Evolutionary conservation across 1,140 invertebrate genomes (phyloP), one percentile per base, ranked within the genome.

Genomic region (Lepidurus arcticus): DNA sequence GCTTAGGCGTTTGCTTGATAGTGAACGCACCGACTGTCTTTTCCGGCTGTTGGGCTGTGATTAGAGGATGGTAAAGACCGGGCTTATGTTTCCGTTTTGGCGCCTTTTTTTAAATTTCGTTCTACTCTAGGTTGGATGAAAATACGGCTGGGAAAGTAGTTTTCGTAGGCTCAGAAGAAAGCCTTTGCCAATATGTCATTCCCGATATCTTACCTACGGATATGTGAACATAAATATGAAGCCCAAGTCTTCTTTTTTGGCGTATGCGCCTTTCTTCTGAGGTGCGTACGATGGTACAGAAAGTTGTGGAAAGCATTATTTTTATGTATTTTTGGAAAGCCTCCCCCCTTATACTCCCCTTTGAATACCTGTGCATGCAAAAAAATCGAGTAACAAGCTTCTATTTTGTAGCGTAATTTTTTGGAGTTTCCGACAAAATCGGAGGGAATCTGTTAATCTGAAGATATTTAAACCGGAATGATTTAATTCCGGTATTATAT

Each of bases 71-170:
- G 88, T 90, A 85, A 85, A 85, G 80, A 73, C 10, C n/a, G 45
- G 44, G 73, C 24, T 44, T 34, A 73, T 74, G 26, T 76, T 76
- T 76, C 76, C 42, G 75, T 75, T 8, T 74, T 10, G 21, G 24
- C 43, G 24, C 75, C 21, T 65, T 73, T 44, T 73, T 80, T 43
- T 42, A 77, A 80, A 81, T 80, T 79, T 73, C 76, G 81, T 42
- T 80, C 78, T 81, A 78, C 84, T 86, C 76, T 84, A 90, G 90
- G 90, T 83, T 92, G 78, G 90, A 92, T 84, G 91, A 92, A 82
- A 91, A 92, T 78, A 92, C 91, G 53, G 88, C 91, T 73, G 88
- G 88, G 44, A 92, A 92, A 86, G 91, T 92, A 5, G 86, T 87
- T 44, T 92, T 92, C 85, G 89, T 92, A 0, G 87, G 84, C 82